Percentiles rank a stretch among this genome's conserved stretches.
These are phyloP conservation scores for Sylvilagus bachmani DNA, from an alignment of 2,113 vertebrate species.

Conservation along the genomic window DNA sequence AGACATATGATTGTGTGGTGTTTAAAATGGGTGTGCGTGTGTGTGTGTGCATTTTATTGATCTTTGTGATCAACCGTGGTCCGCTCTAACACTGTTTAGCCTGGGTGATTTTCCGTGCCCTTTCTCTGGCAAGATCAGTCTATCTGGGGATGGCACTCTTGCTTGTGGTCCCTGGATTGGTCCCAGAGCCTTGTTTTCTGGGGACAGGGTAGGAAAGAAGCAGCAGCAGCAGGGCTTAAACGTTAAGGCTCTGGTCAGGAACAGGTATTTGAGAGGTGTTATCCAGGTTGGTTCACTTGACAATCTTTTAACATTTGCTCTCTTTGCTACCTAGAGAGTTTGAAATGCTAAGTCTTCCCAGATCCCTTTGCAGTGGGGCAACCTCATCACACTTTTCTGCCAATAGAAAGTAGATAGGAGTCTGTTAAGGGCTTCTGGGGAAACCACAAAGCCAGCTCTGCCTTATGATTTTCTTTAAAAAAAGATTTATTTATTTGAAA, in stretches of 20 bases:
- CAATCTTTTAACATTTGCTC: not conserved
- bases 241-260: not conserved
- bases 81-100: not conserved
- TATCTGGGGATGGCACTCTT: not conserved
- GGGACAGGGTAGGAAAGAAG: too few relatives aligned
- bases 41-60: not conserved
- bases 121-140: not conserved
- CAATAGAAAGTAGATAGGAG: not conserved
- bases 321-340: not conserved
- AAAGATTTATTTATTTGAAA: too few relatives aligned
- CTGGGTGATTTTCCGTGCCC: not conserved
- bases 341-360: not conserved
- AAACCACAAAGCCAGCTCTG: too few relatives aligned
- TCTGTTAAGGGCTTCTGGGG: not conserved
- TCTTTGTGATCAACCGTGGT: not conserved
- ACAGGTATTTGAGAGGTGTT: not conserved
- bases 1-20: not conserved
- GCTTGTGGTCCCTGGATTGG: not conserved
- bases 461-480: too few relatives aligned
- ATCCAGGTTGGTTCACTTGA: not conserved
- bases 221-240: not conserved
- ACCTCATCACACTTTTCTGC: not conserved
- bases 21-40: not conserved
- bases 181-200: not conserved
- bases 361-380: not conserved